Conservation (phyloP, 1,140 invertebrate genomes). For the Zelostemma sp. region DNA sequence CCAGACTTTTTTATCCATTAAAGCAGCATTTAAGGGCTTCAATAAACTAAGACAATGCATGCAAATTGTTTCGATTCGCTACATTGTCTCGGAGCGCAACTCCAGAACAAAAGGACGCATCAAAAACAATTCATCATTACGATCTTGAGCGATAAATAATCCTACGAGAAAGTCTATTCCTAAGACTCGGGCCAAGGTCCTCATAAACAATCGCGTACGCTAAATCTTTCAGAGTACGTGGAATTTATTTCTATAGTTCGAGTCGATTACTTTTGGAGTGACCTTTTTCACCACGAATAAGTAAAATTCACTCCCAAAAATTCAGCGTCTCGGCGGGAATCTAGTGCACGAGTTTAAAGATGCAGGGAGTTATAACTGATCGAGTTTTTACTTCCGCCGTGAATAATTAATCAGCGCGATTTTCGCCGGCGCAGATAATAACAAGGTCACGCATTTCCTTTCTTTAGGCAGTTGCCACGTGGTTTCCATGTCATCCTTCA, state of each 20-base stretch:
- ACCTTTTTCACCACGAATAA: too few relatives aligned
- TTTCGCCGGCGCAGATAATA: conserved; percentile 31
- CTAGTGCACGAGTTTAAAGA: not conserved
- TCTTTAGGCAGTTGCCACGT: conserved; percentile 17
- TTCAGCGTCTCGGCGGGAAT: too few relatives aligned
- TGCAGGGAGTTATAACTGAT: conserved; percentile 6
- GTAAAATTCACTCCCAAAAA: not conserved
- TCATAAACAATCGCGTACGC: too few relatives aligned
- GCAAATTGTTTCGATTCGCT: not conserved
- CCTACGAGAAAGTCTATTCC: too few relatives aligned
- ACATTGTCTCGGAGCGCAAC: not conserved
- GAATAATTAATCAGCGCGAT: conserved; percentile 28
- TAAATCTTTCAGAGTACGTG: too few relatives aligned
- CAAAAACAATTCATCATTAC: too few relatives aligned
- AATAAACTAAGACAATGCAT: not conserved
- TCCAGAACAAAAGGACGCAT: not conserved
- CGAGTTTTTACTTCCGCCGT: conserved; percentile 18
- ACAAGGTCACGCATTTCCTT: conserved; percentile 42
- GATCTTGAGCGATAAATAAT: too few relatives aligned
- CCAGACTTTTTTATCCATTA: not conserved
- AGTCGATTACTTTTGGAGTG: too few relatives aligned
- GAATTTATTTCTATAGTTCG: too few relatives aligned
- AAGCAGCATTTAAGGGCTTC: not conserved
- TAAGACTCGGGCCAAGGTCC: too few relatives aligned
- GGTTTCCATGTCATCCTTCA: too few relatives aligned